Conservation (phyloP, 2,113 vertebrate genomes). For the Gambusia affinis region DNA sequence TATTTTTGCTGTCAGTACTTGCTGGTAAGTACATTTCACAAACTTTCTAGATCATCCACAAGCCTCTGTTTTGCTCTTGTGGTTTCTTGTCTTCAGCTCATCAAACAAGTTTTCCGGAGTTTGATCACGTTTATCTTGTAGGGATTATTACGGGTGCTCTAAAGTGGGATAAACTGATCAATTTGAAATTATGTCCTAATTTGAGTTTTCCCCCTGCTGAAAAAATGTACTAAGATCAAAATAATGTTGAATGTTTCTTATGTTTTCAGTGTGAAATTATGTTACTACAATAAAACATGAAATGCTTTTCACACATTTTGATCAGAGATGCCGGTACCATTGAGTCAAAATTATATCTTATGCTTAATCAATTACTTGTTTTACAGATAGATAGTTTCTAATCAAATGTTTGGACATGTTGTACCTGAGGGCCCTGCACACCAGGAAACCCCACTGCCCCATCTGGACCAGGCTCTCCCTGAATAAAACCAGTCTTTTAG, state of each 20-base stretch:
- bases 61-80: not conserved
- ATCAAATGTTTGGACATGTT: not conserved
- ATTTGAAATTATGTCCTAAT: too few species aligned
- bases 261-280: too few species aligned
- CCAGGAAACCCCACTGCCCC: constrained; percentile 68
- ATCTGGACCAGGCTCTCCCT: constrained; percentile 76
- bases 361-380: not conserved
- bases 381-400: not conserved
- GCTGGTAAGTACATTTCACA: not conserved
- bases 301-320: too few species aligned
- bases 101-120: too few species aligned
- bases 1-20: not conserved
- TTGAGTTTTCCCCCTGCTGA: too few species aligned
- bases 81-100: too few species aligned
- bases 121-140: too few species aligned
- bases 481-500: not conserved
- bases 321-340: not conserved
- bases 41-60: not conserved
- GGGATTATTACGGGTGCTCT: too few species aligned
- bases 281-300: too few species aligned
- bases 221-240: too few species aligned
- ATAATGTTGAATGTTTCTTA: too few species aligned
- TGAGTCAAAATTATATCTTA: not conserved
- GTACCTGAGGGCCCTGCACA: constrained; percentile 78
- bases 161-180: too few species aligned